Evolutionary conservation across 2,888 invertebrate species (phyloP).

Genomic region (Aspidiotus rigidus): DNA sequence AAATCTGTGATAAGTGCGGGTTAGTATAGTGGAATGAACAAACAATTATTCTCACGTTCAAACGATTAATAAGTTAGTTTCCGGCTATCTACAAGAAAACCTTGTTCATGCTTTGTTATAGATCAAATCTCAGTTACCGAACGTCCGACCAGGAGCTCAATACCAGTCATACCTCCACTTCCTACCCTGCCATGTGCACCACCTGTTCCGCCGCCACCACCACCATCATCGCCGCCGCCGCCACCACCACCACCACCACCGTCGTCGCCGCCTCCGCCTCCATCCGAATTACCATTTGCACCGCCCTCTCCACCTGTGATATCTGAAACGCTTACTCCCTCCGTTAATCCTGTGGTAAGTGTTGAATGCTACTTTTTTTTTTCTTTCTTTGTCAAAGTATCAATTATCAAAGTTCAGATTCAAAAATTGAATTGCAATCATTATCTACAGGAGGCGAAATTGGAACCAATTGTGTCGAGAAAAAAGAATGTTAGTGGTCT

Average conservation of each 20-base stretch:
- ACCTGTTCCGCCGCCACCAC: conserved; percentile 16
- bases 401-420: background rate
- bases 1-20: background rate
- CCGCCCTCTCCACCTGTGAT: conserved; percentile 16
- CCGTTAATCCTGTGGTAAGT: conserved; percentile 12
- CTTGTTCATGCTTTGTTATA: no score
- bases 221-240: conserved; percentile 17
- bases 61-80: no score
- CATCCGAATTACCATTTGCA: background rate
- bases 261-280: conserved; percentile 1
- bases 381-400: background rate
- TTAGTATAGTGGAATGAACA: no score
- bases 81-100: no score
- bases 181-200: background rate
- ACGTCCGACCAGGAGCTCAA: no score
- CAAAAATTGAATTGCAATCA: background rate
- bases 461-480: background rate
- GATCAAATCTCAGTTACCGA: no score
- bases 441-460: conserved; percentile 9
- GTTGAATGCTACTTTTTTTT: background rate
- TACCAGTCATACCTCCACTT: no score
- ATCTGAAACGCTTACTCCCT: background rate
- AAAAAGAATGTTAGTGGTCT: background rate
- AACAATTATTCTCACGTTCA: no score
- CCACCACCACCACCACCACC: conserved; percentile 13